Evolutionary conservation across 2,888 invertebrate genomes (phyloP).

Genomic region (Adineta ricciae): DNA sequence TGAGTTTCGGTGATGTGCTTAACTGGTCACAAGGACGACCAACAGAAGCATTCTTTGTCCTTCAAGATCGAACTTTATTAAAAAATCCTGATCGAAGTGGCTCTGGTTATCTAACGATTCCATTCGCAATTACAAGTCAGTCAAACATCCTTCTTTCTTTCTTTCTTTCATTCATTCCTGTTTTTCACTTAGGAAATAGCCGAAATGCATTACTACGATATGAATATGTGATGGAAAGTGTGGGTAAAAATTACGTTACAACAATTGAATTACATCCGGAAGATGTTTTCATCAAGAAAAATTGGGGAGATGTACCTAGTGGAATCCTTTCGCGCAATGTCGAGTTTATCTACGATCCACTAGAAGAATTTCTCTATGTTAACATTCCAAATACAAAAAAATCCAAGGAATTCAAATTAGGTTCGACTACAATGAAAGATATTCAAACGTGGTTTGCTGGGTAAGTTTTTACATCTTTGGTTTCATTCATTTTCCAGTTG

Average conservation of each 20-base stretch:
- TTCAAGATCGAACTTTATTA: background rate
- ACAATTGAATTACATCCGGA: background rate
- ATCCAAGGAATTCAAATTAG: conserved; percentile 1
- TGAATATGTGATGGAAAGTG: background rate
- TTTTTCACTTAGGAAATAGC: background rate
- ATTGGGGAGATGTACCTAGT: background rate
- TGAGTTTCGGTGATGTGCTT: background rate
- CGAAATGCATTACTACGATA: background rate
- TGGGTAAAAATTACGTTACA: background rate
- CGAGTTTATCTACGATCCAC: background rate
- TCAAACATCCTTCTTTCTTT: background rate
- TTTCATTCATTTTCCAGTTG: background rate
- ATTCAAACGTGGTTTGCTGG: background rate
- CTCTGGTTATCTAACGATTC: background rate
- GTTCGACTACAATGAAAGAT: background rate
- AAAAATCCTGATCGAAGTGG: background rate
- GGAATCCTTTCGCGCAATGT: background rate
- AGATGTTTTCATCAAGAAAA: background rate
- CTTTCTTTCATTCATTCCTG: background rate
- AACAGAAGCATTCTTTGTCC: background rate
- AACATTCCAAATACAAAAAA: background rate
- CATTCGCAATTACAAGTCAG: background rate
- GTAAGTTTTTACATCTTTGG: background rate
- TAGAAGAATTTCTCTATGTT: background rate
- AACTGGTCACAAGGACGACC: background rate